A percentile compares a stretch with the other conserved stretches of the same genome.
These are phyloP conservation scores for Cantharis nigra DNA, from an alignment of 2,888 invertebrate genomes.

Conservation along the genomic window DNA sequence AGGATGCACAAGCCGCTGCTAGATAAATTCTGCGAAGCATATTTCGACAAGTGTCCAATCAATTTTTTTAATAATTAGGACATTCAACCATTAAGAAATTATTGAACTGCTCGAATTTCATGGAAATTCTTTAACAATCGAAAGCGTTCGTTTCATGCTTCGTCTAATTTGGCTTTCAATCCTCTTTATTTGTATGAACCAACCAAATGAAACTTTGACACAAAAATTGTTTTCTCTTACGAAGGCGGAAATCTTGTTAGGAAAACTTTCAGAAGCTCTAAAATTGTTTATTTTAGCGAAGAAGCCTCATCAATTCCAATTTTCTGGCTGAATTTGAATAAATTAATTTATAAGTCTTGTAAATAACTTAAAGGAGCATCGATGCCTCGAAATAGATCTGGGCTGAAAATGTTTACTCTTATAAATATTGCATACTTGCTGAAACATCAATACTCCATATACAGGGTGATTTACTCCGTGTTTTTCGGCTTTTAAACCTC, in stretches of 20 bases:
- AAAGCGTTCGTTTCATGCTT: background rate
- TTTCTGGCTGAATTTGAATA: background rate
- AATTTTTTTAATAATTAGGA: background rate
- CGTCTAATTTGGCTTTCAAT: background rate
- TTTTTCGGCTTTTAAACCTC: too few relatives aligned
- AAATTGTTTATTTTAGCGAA: background rate
- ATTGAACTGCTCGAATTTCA: background rate
- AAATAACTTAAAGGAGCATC: background rate
- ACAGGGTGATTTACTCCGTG: too few relatives aligned
- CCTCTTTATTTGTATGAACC: background rate
- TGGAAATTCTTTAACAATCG: background rate
- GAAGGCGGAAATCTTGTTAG: background rate
- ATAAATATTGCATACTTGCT: background rate
- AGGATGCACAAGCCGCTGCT: background rate
- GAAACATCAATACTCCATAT: background rate
- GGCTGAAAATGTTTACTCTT: background rate
- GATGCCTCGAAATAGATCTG: background rate
- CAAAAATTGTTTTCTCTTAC: background rate
- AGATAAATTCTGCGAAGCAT: background rate
- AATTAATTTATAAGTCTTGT: background rate
- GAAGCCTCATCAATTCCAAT: background rate
- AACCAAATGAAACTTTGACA: background rate
- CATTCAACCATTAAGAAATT: background rate
- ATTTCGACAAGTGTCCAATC: constrained; percentile 5
- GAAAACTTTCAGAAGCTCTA: background rate